Base-by-base conservation (phyloP, 2,888 invertebrate species). In the Iphiclides podalirius region DNA sequence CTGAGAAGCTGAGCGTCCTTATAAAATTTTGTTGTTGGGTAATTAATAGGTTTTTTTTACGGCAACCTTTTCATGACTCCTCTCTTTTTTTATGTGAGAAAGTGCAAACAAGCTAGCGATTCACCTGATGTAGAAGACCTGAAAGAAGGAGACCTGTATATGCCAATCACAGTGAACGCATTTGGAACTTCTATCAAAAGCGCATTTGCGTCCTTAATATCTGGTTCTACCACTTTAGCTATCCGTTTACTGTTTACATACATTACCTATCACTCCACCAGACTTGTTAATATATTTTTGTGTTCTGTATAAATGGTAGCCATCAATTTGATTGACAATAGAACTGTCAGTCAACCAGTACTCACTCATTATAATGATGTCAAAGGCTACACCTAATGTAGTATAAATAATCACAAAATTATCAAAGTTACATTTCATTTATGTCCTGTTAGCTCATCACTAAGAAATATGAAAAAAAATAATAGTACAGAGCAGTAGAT, bases 291-390 rank as follows among this genome's bases (percentile, higher is more conserved):
- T 43, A 17, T 34, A 16, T 17, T 17, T 43, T 11, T 15, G 13
- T 34, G 43, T 16, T 1, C 34, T 31, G 15, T 33, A 34, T 1
- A 17, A 16, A 13, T 15, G 34, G n/a, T 34, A 34, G 1, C 34
- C 33, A 17, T 14, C 14, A 11, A 42, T 33, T n/a, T 33, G 33
- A 13, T 37, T 4, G 9, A 17, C 11, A 33, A 11, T n/a, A 3
- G 33, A 33, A 3, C 11, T 3, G 4, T 41, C 14, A 15, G 39
- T 13, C n/a, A 28, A 28, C 40, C 33, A 47, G 49, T 51, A 52
- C 52, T 43, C 52, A 43, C 23, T 54, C 57, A 49, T 14, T 3
- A 45, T 17, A 9, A 50, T 40, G 11, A 40, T 23, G 14, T 49
- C 49, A 9, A 43, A 43, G 8, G 15, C 9, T 1, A 44, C 11